A percentile compares a stretch with the other conserved stretches of the same genome.
Conservation (phyloP, 2,888 invertebrate genomes). For the Synanthedon formicaeformis region DNA sequence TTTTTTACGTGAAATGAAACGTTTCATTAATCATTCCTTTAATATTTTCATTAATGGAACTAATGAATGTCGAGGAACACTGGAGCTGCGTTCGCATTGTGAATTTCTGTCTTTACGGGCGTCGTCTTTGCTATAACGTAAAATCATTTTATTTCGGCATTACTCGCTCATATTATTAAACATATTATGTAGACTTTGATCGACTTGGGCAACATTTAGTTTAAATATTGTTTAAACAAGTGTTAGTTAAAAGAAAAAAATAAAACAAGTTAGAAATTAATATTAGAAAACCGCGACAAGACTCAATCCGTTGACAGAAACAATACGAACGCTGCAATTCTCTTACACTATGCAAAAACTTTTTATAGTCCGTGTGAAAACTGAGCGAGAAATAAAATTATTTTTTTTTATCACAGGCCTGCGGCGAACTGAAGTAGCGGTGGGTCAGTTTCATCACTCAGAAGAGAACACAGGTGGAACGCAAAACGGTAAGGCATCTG, state of each 20-base stretch:
- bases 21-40: not conserved
- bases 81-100: not conserved
- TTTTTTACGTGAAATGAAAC: not conserved
- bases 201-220: no score
- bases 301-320: no score
- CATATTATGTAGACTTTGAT: no score
- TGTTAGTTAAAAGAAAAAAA: no score
- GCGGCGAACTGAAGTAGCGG: slow-evolving; percentile 14
- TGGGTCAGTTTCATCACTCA: slow-evolving; percentile 18
- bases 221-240: no score
- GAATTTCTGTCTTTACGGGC: not conserved
- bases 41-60: not conserved
- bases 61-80: not conserved
- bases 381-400: not conserved
- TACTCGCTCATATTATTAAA: no score
- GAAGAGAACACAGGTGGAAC: slow-evolving; percentile 17
- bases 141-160: no score
- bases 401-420: not conserved
- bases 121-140: no score
- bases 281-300: no score
- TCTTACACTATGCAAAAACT: no score
- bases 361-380: slow-evolving; percentile 3
- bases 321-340: no score
- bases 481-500: slow-evolving; percentile 49
- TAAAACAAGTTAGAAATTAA: no score